These are phyloP conservation scores for Serinus canaria DNA, from an alignment of 2,113 vertebrate species.

Conservation along the genomic window DNA sequence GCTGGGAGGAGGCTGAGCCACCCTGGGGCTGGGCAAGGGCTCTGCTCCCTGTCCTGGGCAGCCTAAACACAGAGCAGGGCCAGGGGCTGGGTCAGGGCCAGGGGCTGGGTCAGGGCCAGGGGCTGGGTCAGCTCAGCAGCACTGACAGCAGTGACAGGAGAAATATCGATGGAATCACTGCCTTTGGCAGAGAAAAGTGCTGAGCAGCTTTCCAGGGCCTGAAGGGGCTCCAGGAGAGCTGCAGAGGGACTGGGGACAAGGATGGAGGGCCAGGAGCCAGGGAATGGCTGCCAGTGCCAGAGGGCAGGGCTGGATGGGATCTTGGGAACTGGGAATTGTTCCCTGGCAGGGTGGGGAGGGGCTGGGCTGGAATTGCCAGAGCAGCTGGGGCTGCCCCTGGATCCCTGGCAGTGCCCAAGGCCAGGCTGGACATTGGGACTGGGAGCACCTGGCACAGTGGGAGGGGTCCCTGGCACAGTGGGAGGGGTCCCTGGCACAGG, in stretches of 20 bases:
- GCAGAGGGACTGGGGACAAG: neutral
- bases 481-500: no score
- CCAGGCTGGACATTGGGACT: neutral
- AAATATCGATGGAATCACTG: neutral
- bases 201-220: neutral
- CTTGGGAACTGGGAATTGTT: neutral
- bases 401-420: neutral
- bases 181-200: neutral
- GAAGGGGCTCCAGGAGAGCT: neutral
- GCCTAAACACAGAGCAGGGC: neutral
- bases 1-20: neutral
- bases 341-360: neutral
- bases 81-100: neutral
- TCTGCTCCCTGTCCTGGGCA: neutral
- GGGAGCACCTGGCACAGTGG: neutral
- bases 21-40: neutral
- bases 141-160: neutral
- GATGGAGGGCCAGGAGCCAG: neutral
- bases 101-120: no score
- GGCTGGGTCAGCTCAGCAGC: neutral
- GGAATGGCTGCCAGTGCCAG: neutral
- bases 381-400: neutral
- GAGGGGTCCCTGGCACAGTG: no score
- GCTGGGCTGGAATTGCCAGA: neutral
- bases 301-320: neutral